A percentile compares a stretch with the other conserved stretches of the same genome.
phyloP scores from a whole-genome alignment of 2,797 vertebrate genomes.

The Onychomys arenicola region DNA sequence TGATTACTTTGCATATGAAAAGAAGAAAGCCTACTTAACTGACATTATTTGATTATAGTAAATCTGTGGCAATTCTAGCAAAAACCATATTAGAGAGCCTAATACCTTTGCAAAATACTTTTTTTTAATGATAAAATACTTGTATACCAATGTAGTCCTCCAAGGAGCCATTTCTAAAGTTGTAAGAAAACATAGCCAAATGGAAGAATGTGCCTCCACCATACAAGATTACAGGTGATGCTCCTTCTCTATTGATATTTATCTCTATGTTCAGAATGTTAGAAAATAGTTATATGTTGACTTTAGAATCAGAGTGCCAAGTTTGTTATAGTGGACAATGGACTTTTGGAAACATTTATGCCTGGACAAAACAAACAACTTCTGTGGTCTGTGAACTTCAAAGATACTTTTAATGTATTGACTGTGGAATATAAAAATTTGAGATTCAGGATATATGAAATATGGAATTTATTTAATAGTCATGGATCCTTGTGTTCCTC shows the following conservation, averaged over 20 bases:
- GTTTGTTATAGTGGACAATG: background rate
- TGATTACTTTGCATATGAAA: slow-evolving; percentile 55
- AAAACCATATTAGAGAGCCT: background rate
- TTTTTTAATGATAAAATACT: slow-evolving; percentile 37
- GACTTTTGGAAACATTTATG: background rate
- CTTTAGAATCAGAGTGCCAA: background rate
- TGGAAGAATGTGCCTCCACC: background rate
- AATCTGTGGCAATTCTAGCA: slow-evolving; percentile 50
- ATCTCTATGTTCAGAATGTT: background rate
- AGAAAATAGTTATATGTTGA: background rate
- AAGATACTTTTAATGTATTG: background rate
- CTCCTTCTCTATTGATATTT: slow-evolving; percentile 15
- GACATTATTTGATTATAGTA: slow-evolving; percentile 65
- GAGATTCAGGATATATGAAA: background rate
- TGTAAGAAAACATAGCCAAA: background rate
- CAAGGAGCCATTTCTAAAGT: slow-evolving; percentile 29
- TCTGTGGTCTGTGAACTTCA: background rate
- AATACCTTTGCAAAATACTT: slow-evolving; percentile 46
- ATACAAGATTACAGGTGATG: background rate
- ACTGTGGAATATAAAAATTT: slow-evolving; percentile 19
- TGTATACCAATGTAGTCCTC: slow-evolving; percentile 16
- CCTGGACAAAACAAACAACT: background rate
- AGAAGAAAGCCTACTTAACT: slow-evolving; percentile 1
- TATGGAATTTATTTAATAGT: background rate
- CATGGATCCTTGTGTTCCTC: background rate